A percentile compares a stretch with the other conserved stretches of the same genome.
phyloP scores from a whole-genome alignment of 2,113 vertebrate species.

The Ochotona curzoniae region DNA sequence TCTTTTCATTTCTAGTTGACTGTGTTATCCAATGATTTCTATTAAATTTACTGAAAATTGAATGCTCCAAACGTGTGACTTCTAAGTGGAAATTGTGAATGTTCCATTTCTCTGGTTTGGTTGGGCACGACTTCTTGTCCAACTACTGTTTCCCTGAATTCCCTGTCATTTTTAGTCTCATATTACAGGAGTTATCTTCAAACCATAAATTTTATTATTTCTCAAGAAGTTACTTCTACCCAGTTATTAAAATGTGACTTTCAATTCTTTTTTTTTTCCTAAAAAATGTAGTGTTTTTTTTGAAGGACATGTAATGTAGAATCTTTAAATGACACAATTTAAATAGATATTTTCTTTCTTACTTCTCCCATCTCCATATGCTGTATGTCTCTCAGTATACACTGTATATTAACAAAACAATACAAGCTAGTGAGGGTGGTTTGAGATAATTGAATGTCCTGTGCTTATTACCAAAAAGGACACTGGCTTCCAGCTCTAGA shows the following conservation, averaged over 20 bases:
- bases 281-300: background rate
- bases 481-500: background rate
- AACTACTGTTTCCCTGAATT: slow-evolving; percentile 45
- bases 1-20: background rate
- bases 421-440: background rate
- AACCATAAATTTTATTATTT: slow-evolving; percentile 37
- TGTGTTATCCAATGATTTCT: background rate
- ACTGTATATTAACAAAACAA: background rate
- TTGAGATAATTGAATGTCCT: background rate
- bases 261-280: slow-evolving; percentile 36
- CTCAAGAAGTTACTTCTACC: background rate
- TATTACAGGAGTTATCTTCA: background rate
- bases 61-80: background rate
- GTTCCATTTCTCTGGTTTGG: slow-evolving; percentile 3
- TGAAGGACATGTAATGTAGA: background rate
- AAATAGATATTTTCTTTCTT: slow-evolving; percentile 2
- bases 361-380: background rate
- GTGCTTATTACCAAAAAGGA: background rate
- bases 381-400: background rate
- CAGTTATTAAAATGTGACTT: slow-evolving; percentile 20
- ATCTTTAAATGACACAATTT: background rate
- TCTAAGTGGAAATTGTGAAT: slow-evolving; percentile 27
- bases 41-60: slow-evolving; percentile 24
- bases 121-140: background rate
- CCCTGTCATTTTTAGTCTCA: background rate